A percentile compares a stretch with the other conserved stretches of the same genome.
These are phyloP conservation scores for Lepidostoma basale DNA, from an alignment of 1,140 invertebrate species.

Conservation along the genomic window DNA sequence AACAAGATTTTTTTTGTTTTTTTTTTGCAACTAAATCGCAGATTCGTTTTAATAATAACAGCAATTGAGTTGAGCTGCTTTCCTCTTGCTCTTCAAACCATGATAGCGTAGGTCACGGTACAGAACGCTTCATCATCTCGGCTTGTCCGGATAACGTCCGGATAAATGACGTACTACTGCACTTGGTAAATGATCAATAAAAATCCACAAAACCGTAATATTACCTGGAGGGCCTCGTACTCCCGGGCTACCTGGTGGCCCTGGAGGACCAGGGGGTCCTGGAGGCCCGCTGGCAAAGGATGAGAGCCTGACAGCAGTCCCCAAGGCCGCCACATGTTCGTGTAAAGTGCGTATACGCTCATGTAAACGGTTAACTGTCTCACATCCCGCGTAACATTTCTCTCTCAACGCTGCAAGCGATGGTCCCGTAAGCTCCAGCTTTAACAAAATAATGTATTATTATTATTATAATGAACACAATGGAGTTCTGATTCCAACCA, in stretches of 20 bases:
- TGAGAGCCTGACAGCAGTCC: conserved; percentile 63
- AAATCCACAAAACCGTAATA: too few species aligned
- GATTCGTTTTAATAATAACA: too few species aligned
- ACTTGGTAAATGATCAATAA: too few species aligned
- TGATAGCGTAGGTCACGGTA: too few species aligned
- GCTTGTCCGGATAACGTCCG: too few species aligned
- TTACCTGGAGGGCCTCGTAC: not conserved
- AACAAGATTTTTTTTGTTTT: too few species aligned
- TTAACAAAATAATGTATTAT: not conserved
- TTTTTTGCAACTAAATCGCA: too few species aligned
- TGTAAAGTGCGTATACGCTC: conserved; percentile 63
- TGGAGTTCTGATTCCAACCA: too few species aligned
- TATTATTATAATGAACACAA: not conserved
- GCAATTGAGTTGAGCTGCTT: too few species aligned
- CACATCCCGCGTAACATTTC: conserved; percentile 67
- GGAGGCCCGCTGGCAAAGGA: conserved; percentile 62
- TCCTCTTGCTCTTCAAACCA: too few species aligned
- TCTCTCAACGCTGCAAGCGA: conserved; percentile 54
- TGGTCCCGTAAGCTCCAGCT: conserved; percentile 31
- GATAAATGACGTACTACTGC: too few species aligned
- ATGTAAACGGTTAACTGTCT: conserved; percentile 62
- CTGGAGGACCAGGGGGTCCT: conserved; percentile 56
- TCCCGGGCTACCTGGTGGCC: conserved; percentile 51
- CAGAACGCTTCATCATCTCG: too few species aligned
- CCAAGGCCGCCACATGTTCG: conserved; percentile 65